phyloP scores from a whole-genome alignment of 2,888 invertebrate genomes.

The Magallana nippona region DNA sequence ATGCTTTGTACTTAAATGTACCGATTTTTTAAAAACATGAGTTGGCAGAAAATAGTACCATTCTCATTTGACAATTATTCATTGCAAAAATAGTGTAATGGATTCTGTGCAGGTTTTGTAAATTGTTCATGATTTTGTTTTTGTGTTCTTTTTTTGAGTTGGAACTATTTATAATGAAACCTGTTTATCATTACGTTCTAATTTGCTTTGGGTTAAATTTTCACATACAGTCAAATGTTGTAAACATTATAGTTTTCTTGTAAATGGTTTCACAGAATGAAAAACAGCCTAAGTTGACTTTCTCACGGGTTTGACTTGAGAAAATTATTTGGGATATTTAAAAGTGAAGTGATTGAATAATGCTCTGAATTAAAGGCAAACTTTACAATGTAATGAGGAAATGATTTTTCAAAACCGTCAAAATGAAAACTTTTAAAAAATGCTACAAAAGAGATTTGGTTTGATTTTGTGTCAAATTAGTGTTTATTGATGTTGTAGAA shows the following conservation, averaged over 20 bases:
- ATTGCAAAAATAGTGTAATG: neutral
- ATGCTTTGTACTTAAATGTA: neutral
- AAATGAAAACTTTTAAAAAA: too few relatives aligned
- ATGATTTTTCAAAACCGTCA: too few relatives aligned
- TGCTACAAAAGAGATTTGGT: too few relatives aligned
- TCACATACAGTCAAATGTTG: neutral
- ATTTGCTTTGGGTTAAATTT: neutral
- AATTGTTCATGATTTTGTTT: neutral
- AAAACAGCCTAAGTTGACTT: neutral
- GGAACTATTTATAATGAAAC: neutral
- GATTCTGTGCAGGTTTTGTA: neutral
- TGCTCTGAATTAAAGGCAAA: too few relatives aligned
- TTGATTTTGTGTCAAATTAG: too few relatives aligned
- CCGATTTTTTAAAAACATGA: neutral
- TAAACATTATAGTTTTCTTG: neutral
- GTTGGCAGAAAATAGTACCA: neutral
- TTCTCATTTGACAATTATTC: too few relatives aligned
- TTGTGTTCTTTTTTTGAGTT: neutral
- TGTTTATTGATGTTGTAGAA: neutral
- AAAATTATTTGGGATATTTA: neutral
- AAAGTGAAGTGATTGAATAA: too few relatives aligned
- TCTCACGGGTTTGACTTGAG: neutral
- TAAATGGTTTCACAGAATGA: neutral
- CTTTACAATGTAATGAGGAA: too few relatives aligned
- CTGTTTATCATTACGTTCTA: neutral